Evolutionary conservation across 1,140 invertebrate genomes (phyloP).

Genomic region (Gryon sp.): DNA sequence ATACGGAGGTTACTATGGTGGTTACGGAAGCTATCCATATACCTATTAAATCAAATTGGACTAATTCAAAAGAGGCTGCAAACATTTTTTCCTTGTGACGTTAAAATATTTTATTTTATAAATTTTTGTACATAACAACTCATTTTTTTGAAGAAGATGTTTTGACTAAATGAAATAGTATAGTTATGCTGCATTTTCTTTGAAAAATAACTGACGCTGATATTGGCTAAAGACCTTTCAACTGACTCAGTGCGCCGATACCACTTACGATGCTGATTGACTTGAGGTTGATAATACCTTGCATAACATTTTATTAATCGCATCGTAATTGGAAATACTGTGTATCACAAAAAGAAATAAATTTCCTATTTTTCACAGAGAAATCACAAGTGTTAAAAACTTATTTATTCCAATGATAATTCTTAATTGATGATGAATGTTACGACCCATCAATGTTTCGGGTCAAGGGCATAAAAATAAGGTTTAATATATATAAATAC

Average conservation of each 20-base stretch:
- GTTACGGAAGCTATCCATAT: too few relatives aligned
- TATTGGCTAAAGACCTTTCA: slow-evolving; percentile 31
- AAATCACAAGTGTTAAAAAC: not conserved
- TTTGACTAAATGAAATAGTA: not conserved
- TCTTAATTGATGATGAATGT: slow-evolving; percentile 6
- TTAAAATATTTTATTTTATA: too few relatives aligned
- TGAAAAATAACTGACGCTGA: not conserved
- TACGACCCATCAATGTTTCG: too few relatives aligned
- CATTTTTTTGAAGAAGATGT: slow-evolving; percentile 15
- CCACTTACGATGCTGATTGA: slow-evolving; percentile 30
- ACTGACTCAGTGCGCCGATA: slow-evolving; percentile 8
- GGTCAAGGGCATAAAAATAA: too few relatives aligned
- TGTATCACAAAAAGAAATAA: slow-evolving; percentile 39
- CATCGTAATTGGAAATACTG: slow-evolving; percentile 30
- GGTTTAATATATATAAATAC: too few relatives aligned
- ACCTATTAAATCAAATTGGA: too few relatives aligned
- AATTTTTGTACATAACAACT: slow-evolving; percentile 56
- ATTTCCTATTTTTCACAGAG: slow-evolving; percentile 52
- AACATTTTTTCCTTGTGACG: too few relatives aligned
- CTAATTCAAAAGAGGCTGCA: not conserved
- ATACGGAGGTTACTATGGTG: slow-evolving; percentile 47
- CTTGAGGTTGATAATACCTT: slow-evolving; percentile 38
- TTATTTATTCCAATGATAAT: slow-evolving; percentile 24
- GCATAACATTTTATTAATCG: slow-evolving; percentile 38
- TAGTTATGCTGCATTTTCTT: not conserved